Base-by-base conservation (phyloP, 2,888 invertebrate species). In the Protonemura montana region DNA sequence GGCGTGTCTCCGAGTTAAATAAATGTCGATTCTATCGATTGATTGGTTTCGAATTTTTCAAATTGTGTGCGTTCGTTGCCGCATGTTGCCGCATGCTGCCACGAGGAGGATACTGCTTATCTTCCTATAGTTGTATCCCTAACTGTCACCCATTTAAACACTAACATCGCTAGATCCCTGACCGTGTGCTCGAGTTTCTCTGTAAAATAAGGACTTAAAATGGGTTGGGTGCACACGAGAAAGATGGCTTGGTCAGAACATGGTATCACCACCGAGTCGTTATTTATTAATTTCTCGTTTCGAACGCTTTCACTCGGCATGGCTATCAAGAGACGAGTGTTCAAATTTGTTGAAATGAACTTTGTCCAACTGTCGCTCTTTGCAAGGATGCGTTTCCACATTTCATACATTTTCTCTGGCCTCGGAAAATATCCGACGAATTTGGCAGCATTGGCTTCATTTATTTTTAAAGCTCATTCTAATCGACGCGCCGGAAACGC, bases 21-120 rank as follows among this genome's bases (percentile, higher is more conserved):
- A 59, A 59, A 59, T 59, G 59, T 59, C 59, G 59, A 59, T 59
- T 59, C 59, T 59, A 59, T 59, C 59, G 59, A 59, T 59, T 59
- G 59, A 59, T 59, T 59, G 59, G 59, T 59, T 21, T 59, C 13
- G 13, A 59, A 59, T 59, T 59, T 59, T 59, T 59, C 59, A 59
- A 59, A 59, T 59, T 59, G 59, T 13, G 59, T 59, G 59, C 21
- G 59, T 59, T 7, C 59, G 59, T 59, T 59, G 13, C 59, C 13
- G 21, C n/a, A n/a, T n/a, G n/a, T n/a, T n/a, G n/a, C n/a, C n/a
- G n/a, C n/a, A n/a, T n/a, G n/a, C n/a, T n/a, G n/a, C 59, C 13
- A 59, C 59, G 59, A 21, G 2, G 59, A 21, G 7, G 41, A 21
- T 21, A 10, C 59, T 21, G 59, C 59, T 59, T 59, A 59, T 59